These are phyloP conservation scores for Echinometra lucunter DNA, from an alignment of 53 echinoderm and acorn worm genomes.

Conservation along the genomic window DNA sequence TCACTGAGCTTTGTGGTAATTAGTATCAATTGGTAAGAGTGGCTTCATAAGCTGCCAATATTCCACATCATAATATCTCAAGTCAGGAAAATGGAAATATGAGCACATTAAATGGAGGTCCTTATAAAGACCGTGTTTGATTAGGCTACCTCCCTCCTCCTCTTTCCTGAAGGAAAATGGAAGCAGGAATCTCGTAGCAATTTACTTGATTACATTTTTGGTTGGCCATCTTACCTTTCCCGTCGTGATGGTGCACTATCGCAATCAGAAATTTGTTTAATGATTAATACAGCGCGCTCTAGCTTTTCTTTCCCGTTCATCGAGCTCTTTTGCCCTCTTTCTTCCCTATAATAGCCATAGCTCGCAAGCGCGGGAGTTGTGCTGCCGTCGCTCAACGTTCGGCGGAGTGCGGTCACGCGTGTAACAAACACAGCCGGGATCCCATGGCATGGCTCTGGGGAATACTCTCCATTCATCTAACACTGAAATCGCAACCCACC, in stretches of 20 bases:
- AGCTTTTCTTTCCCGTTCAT: slow-evolving; percentile 51
- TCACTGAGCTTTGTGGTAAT: slow-evolving; percentile 32
- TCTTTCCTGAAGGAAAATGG: neutral
- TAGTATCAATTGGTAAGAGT: slow-evolving; percentile 56
- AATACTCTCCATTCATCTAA: slow-evolving; percentile 14
- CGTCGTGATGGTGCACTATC: slow-evolving; percentile 54
- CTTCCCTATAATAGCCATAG: neutral
- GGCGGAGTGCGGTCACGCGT: slow-evolving; percentile 60
- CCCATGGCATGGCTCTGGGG: slow-evolving; percentile 32
- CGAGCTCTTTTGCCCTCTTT: slow-evolving; percentile 35
- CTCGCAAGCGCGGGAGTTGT: neutral
- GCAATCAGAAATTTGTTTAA: slow-evolving; percentile 66
- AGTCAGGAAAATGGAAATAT: slow-evolving; percentile 24
- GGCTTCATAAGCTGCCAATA: slow-evolving; percentile 39
- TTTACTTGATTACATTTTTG: slow-evolving; percentile 64
- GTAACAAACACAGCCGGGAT: slow-evolving; percentile 26
- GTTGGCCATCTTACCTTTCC: slow-evolving; percentile 63
- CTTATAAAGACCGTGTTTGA: slow-evolving; percentile 47
- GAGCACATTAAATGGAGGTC: slow-evolving; percentile 15
- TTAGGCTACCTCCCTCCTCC: slow-evolving; percentile 15
- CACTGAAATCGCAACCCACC: slow-evolving; percentile 44
- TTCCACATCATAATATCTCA: slow-evolving; percentile 25
- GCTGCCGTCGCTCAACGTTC: slow-evolving; percentile 43
- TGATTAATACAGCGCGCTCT: slow-evolving; percentile 60
- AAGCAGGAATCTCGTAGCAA: slow-evolving; percentile 55